A percentile compares a stretch with the other conserved stretches of the same genome.
Evolutionary conservation across 2,888 invertebrate species (phyloP).

Genomic region (Cerastis leucographa): DNA sequence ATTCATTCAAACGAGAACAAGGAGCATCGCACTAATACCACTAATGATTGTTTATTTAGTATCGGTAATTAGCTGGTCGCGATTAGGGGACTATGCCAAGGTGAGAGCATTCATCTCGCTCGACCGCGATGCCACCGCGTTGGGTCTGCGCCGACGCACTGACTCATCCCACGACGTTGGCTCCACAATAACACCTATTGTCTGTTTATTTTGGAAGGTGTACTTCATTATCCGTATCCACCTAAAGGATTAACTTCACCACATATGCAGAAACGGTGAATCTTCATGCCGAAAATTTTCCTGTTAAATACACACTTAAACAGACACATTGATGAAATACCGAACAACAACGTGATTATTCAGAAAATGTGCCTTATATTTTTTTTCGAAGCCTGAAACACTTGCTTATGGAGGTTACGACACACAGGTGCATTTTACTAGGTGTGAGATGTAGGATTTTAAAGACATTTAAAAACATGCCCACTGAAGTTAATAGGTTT

Average conservation of each 20-base stretch:
- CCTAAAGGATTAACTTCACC: conserved; percentile 47
- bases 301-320: conserved; percentile 21
- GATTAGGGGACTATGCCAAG: conserved; percentile 66
- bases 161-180: conserved; percentile 68
- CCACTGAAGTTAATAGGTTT: neutral
- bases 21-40: conserved; percentile 29
- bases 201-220: conserved; percentile 62
- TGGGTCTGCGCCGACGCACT: conserved; percentile 41
- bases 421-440: neutral
- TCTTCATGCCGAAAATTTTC: conserved; percentile 22
- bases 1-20: conserved; percentile 52
- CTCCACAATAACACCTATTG: conserved; percentile 63
- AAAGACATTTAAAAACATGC: conserved; percentile 18
- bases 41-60: conserved; percentile 62
- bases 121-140: conserved; percentile 29
- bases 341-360: neutral
- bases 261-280: conserved; percentile 29
- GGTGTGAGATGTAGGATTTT: conserved; percentile 10
- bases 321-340: conserved; percentile 39
- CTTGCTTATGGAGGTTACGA: neutral
- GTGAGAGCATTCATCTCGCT: conserved; percentile 60
- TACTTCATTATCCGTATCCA: conserved; percentile 50
- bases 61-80: conserved; percentile 57
- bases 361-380: neutral
- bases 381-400: conserved; percentile 18